A percentile compares a stretch with the other conserved stretches of the same genome.
Evolutionary conservation across 2,888 invertebrate genomes (phyloP).

Genomic region (Patella depressa): DNA sequence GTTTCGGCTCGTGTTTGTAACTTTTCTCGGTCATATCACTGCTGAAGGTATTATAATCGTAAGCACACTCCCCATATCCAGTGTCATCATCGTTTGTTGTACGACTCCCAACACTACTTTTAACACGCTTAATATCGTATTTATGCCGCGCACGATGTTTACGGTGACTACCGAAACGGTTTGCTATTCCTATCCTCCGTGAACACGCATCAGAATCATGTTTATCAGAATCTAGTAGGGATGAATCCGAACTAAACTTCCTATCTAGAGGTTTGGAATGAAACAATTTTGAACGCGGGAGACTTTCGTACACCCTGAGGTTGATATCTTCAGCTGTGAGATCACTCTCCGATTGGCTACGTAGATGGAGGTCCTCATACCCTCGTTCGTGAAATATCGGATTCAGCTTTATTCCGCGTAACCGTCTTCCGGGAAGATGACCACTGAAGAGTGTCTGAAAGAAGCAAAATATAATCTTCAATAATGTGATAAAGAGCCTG

Average conservation of each 20-base stretch:
- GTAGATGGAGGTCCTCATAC: constrained; percentile 2
- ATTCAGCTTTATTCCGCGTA: constrained; percentile 54
- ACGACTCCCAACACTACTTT: neutral
- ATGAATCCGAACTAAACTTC: constrained; percentile 1
- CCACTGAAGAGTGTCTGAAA: constrained; percentile 59
- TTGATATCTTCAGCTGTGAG: constrained; percentile 32
- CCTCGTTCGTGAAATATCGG: constrained; percentile 52
- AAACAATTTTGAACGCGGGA: constrained; percentile 24
- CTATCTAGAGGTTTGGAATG: neutral
- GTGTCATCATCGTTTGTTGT: constrained; percentile 10
- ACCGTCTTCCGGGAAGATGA: constrained; percentile 46
- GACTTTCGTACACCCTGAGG: constrained; percentile 40
- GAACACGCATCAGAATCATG: constrained; percentile 2
- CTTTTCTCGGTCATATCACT: neutral
- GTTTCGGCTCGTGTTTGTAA: neutral
- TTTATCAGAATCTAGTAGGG: neutral
- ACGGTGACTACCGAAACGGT: neutral
- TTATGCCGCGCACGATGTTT: constrained; percentile 6
- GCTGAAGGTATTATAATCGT: constrained; percentile 6
- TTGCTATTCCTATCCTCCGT: neutral
- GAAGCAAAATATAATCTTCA: neutral
- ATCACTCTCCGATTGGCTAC: constrained; percentile 31
- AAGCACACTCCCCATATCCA: neutral
- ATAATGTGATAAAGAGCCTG: too few species aligned
- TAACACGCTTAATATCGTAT: neutral